Evolutionary conservation across 2,113 vertebrate genomes (phyloP).

Genomic region (Naja naja): DNA sequence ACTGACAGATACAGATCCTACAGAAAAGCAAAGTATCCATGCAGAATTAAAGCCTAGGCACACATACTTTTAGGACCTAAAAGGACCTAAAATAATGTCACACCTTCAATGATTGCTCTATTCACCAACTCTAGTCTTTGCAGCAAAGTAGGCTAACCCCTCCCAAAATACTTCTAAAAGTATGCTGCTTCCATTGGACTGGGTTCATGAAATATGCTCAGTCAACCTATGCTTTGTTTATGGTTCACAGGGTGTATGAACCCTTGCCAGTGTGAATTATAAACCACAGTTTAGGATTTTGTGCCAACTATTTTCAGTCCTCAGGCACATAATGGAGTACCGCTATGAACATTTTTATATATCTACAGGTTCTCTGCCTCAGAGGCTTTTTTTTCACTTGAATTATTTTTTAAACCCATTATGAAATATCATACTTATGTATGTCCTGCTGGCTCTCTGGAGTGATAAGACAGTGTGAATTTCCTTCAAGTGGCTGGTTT

Average conservation of each 20-base stretch:
- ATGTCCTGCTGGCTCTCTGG: constrained; percentile 88
- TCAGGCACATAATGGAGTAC: neutral
- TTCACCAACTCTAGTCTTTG: neutral
- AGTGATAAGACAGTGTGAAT: constrained; percentile 86
- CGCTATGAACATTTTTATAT: neutral
- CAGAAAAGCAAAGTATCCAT: neutral
- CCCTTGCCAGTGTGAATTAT: neutral
- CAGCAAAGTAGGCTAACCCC: neutral
- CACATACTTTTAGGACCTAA: neutral
- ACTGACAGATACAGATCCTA: neutral
- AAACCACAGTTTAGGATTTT: neutral
- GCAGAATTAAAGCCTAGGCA: neutral
- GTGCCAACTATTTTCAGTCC: neutral
- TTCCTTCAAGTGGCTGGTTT: constrained; percentile 77
- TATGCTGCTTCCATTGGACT: neutral
- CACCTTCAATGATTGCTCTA: neutral
- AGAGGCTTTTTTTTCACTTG: neutral
- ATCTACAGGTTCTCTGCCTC: neutral
- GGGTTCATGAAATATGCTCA: neutral
- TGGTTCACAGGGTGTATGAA: neutral
- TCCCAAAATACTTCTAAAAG: neutral
- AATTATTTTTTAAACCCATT: neutral
- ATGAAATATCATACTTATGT: constrained; percentile 76
- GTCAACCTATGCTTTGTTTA: neutral
- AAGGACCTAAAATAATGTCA: neutral